Evolutionary conservation across 1,140 invertebrate species (phyloP), one percentile per base, ranked within the genome.

Genomic region (Planococcus citri): DNA sequence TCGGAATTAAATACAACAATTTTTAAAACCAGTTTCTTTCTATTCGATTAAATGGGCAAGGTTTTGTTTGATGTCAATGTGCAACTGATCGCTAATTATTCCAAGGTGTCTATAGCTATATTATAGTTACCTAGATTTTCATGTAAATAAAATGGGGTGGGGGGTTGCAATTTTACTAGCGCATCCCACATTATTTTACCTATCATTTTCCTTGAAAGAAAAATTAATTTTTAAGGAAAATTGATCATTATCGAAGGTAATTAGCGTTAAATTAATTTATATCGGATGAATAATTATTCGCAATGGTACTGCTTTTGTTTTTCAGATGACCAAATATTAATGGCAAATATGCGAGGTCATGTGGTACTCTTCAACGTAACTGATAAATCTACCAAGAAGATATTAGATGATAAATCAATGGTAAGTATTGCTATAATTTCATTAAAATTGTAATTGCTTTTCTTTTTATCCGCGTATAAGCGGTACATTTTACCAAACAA

Each of bases 251-350:
- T 51, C 17, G 17, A 3, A 17, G 10, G 41, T 51, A 51, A 51
- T 51, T 51, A 51, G 41, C 17, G 41, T 2, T 14, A 3, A 51
- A 51, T 17, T 51, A 51, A n/a, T 6, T 20, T 2, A 9, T 51
- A 14, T 51, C 3, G 3, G n/a, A 9, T 3, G 3, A 51, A 51
- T 9, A 51, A 51, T 20, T 51, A 51, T 51, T 33, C 29, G 12
- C 29, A 33, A 6, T 33, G n/a, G 4, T 17, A 3, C 3, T 25
- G 72, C 71, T 68, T 79, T 77, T 73, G 75, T 78, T 75, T 79
- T 75, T 73, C 74, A 76, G 82, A 82, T 75, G 79, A 80, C 9
- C 79, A 83, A 69, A 75, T 78, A 58, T 67, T 78, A 25, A 78
- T 76, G 67, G 71, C 70, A 70, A 69, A 71, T 14, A 33, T 1